Conservation (phyloP, 2,888 invertebrate genomes). For the Andrena camellia region DNA sequence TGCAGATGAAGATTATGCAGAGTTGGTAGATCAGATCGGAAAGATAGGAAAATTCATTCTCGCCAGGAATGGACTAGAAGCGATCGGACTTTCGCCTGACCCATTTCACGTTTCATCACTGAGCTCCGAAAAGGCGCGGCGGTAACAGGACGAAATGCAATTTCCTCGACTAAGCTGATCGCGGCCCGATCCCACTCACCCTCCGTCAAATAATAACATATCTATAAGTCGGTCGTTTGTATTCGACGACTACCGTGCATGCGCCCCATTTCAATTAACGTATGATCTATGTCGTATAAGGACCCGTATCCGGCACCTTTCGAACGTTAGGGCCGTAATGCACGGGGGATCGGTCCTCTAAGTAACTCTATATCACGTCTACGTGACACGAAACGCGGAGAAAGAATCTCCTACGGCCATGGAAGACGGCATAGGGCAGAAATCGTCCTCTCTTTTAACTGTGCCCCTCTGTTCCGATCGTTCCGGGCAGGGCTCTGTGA, state of each 20-base stretch:
- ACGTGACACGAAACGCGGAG: slow-evolving; percentile 81
- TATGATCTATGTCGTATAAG: slow-evolving; percentile 85
- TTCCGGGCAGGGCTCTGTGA: slow-evolving; percentile 21
- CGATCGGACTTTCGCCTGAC: neutral
- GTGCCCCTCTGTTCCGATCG: slow-evolving; percentile 54
- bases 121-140: slow-evolving; percentile 28
- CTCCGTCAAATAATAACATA: slow-evolving; percentile 84
- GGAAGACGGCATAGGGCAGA: slow-evolving; percentile 35
- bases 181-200: slow-evolving; percentile 63
- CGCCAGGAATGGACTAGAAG: neutral
- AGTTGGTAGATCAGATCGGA: too few species aligned
- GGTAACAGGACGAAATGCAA: slow-evolving; percentile 78
- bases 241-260: slow-evolving; percentile 82
- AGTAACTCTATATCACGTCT: slow-evolving; percentile 85
- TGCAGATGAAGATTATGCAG: too few species aligned
- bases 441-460: slow-evolving; percentile 52
- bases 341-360: slow-evolving; percentile 82
- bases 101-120: slow-evolving; percentile 26
- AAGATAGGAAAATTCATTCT: neutral
- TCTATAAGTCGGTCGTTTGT: slow-evolving; percentile 85
- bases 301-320: slow-evolving; percentile 79
- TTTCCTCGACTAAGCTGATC: slow-evolving; percentile 77
- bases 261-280: slow-evolving; percentile 85
- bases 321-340: slow-evolving; percentile 80
- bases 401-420: slow-evolving; percentile 68